These are phyloP conservation scores for Drosophila phalerata DNA, from an alignment of 2,888 invertebrate species.

Conservation along the genomic window DNA sequence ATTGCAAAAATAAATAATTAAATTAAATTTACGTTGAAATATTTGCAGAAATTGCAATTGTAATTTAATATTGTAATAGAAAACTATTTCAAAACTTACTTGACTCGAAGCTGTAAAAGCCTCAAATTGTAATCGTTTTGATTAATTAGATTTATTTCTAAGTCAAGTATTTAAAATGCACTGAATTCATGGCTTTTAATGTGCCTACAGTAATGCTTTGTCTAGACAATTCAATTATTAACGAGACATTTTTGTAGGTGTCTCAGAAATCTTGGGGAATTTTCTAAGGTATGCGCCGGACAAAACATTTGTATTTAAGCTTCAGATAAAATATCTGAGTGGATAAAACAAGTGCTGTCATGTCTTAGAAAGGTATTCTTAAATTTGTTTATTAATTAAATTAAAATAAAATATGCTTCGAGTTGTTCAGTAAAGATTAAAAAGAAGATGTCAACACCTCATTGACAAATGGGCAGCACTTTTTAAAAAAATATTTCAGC, in stretches of 20 bases:
- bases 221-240: conserved; percentile 6
- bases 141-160: neutral
- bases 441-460: neutral
- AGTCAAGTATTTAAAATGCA: neutral
- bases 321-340: neutral
- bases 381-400: neutral
- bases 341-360: neutral
- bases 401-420: too few species aligned
- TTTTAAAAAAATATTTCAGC: neutral
- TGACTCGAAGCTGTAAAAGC: neutral
- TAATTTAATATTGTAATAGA: neutral
- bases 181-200: neutral
- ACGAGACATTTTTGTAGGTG: neutral
- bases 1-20: neutral
- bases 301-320: too few species aligned
- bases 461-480: neutral
- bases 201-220: neutral
- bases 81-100: neutral
- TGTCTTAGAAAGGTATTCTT: neutral
- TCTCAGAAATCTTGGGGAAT: neutral
- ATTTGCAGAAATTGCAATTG: conserved; percentile 1
- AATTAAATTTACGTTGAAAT: neutral
- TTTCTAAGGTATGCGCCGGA: neutral
- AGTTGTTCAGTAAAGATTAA: neutral
- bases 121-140: neutral